Conservation (phyloP, 2,113 vertebrate species). For the Labeo catla region DNA sequence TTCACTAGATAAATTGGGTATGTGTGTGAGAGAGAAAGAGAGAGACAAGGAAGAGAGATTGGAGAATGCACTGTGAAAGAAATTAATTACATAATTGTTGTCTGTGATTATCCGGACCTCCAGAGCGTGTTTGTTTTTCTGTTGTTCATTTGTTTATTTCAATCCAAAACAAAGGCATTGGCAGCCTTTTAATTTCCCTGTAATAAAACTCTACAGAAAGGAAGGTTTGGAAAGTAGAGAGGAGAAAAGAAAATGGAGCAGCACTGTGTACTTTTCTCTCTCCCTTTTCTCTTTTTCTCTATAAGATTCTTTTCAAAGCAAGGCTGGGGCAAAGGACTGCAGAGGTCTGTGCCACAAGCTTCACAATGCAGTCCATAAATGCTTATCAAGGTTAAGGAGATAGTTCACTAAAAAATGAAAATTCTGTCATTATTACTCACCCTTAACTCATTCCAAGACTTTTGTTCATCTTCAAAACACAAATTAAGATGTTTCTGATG, state of each 20-base stretch:
- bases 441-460: no score
- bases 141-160: slow-evolving; percentile 18
- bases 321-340: background rate
- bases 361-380: background rate
- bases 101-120: slow-evolving; percentile 26
- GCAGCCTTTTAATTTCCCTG: background rate
- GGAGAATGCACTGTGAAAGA: slow-evolving; percentile 23
- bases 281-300: background rate
- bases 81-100: slow-evolving; percentile 35
- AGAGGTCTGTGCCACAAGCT: background rate
- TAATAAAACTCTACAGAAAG: background rate
- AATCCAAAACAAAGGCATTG: background rate
- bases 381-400: background rate
- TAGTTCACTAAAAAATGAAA: no score
- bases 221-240: background rate
- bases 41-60: background rate
- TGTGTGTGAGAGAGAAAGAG: background rate
- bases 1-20: background rate
- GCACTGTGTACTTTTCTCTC: background rate
- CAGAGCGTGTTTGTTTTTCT: slow-evolving; percentile 17
- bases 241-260: background rate
- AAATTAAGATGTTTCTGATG: no score
- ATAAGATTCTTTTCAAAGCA: background rate
- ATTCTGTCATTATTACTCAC: no score
- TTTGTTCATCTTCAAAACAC: no score